A percentile compares a stretch with the other conserved stretches of the same genome.
These are phyloP conservation scores for Yponomeuta plumbellus DNA, from an alignment of 2,888 invertebrate species.

Conservation along the genomic window DNA sequence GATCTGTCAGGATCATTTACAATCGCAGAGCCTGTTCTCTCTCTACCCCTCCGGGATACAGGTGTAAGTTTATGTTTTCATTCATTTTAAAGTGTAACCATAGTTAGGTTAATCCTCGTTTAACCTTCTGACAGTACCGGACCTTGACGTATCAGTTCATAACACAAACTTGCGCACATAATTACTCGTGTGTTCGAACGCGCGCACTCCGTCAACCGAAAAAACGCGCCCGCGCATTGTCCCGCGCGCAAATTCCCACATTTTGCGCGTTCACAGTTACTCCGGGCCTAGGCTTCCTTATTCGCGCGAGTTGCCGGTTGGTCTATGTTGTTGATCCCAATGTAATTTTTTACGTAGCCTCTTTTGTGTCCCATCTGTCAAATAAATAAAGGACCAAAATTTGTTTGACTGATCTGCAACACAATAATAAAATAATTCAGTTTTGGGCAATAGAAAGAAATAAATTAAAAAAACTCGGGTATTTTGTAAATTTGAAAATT, in stretches of 20 bases:
- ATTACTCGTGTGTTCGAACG: slow-evolving; percentile 50
- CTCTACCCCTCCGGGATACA: neutral
- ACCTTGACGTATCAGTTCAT: slow-evolving; percentile 46
- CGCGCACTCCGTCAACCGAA: slow-evolving; percentile 70
- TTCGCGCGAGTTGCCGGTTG: neutral
- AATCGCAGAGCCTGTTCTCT: no score
- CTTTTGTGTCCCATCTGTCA: no score
- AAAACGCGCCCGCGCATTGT: slow-evolving; percentile 70
- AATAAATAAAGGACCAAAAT: no score
- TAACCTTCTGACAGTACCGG: slow-evolving; percentile 24
- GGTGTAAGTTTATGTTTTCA: no score
- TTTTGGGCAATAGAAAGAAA: no score
- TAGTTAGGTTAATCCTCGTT: slow-evolving; percentile 24
- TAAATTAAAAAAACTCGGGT: no score
- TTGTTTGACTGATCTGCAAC: no score
- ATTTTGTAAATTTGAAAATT: no score
- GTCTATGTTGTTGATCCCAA: neutral
- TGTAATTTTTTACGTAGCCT: neutral
- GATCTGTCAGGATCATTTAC: no score
- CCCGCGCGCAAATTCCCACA: slow-evolving; percentile 63
- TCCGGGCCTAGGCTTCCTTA: slow-evolving; percentile 63
- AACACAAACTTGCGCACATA: slow-evolving; percentile 50
- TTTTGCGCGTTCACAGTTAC: slow-evolving; percentile 70
- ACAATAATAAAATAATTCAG: no score
- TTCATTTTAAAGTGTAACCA: slow-evolving; percentile 20